Evolutionary conservation across 2,888 invertebrate species (phyloP).

Genomic region (Brenthis daphne): DNA sequence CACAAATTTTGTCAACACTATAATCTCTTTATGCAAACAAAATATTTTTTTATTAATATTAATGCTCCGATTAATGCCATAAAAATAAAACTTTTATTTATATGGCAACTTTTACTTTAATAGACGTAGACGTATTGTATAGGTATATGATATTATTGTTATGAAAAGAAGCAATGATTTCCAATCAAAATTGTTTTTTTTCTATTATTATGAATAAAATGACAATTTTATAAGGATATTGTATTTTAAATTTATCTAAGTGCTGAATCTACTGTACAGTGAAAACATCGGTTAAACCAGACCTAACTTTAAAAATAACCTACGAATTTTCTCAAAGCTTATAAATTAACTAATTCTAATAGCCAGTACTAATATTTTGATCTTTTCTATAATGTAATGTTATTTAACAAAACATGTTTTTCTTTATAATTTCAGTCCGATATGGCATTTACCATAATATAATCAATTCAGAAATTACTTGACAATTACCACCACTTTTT

Average conservation of each 20-base stretch:
- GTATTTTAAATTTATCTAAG: constrained; percentile 20
- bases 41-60: not conserved
- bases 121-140: not conserved
- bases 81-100: not conserved
- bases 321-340: constrained; percentile 17
- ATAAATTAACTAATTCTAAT: constrained; percentile 9
- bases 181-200: not conserved
- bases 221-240: constrained; percentile 2
- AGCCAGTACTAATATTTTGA: constrained; percentile 4
- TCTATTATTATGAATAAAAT: constrained; percentile 4
- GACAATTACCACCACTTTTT: not conserved
- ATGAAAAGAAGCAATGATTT: constrained; percentile 9
- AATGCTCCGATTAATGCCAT: constrained; percentile 4
- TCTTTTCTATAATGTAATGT: constrained; percentile 6
- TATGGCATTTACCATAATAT: constrained; percentile 11
- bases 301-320: constrained; percentile 24
- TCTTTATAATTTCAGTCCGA: constrained; percentile 10
- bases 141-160: not conserved
- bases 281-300: constrained; percentile 29
- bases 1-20: too few species aligned
- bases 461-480: constrained; percentile 15
- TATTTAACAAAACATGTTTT: constrained; percentile 5
- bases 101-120: not conserved
- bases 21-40: not conserved
- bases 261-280: constrained; percentile 31